phyloP scores from a whole-genome alignment of 2,888 invertebrate genomes.

The Agapostemon virescens region DNA sequence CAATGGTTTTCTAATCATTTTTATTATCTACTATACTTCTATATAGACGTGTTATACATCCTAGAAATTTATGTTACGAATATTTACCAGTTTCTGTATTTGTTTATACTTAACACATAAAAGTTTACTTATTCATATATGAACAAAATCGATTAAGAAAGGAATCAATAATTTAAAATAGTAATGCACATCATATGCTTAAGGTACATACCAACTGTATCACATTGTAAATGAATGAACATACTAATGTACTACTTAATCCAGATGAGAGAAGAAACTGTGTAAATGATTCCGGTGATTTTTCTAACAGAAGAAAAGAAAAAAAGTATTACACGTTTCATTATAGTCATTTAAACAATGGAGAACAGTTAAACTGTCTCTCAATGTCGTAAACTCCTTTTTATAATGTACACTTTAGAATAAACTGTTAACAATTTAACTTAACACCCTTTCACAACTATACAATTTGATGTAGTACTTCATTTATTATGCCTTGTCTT shows the following conservation, averaged over 20 bases:
- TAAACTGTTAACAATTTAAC: constrained; percentile 24
- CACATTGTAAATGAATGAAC: constrained; percentile 4
- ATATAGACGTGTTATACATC: not conserved
- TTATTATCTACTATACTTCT: not conserved
- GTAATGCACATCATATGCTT: not conserved
- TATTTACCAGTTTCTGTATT: constrained; percentile 11
- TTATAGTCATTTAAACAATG: not conserved
- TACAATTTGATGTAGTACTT: constrained; percentile 35
- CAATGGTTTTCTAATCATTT: not conserved
- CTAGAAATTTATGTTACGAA: not conserved
- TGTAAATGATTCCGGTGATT: constrained; percentile 7
- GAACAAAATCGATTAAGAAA: not conserved
- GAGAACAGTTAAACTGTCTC: constrained; percentile 40
- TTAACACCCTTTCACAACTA: constrained; percentile 19
- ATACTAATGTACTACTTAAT: constrained; percentile 18
- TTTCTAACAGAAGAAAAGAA: not conserved
- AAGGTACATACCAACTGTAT: not conserved
- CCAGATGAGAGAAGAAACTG: not conserved
- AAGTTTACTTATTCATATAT: not conserved
- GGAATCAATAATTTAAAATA: constrained; percentile 11
- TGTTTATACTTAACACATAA: not conserved
- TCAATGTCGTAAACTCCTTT: constrained; percentile 15
- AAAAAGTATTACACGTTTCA: constrained; percentile 10
- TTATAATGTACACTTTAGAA: constrained; percentile 23
- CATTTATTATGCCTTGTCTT: constrained; percentile 36